phyloP scores from a whole-genome alignment of 2,797 vertebrate species.

The Acridotheres tristis region DNA sequence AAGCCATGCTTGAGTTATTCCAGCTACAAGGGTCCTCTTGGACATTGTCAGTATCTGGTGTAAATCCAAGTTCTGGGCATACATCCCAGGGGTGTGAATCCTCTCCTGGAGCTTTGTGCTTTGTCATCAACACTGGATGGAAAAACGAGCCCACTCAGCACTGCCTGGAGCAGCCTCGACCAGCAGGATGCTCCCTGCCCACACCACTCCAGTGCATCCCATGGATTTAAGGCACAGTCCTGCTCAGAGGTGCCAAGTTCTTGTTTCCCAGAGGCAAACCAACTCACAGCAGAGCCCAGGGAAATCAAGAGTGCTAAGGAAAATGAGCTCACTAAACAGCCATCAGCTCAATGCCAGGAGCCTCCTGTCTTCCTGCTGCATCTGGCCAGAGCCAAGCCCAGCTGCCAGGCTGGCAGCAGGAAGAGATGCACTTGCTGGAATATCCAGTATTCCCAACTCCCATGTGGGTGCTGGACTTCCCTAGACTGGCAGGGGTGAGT shows the following conservation, averaged over 20 bases:
- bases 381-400: too few species aligned
- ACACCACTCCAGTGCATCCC: accelerated
- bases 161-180: background rate
- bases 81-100: background rate
- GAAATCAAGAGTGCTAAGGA: background rate
- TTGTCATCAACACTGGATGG: accelerated
- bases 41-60: background rate
- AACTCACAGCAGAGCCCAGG: background rate
- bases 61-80: background rate
- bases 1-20: background rate
- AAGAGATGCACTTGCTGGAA: accelerated
- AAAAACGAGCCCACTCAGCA: background rate
- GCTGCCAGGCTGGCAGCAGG: background rate
- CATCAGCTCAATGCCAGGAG: background rate
- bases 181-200: background rate
- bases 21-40: background rate
- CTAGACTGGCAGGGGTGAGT: background rate
- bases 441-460: background rate
- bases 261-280: background rate
- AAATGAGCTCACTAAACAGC: constrained; percentile 51
- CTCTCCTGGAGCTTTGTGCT: background rate
- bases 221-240: background rate
- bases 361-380: background rate
- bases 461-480: accelerated
- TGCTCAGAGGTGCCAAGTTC: background rate